Evolutionary conservation across 2,113 vertebrate genomes (phyloP).

Genomic region (Shinisaurus crocodilurus): DNA sequence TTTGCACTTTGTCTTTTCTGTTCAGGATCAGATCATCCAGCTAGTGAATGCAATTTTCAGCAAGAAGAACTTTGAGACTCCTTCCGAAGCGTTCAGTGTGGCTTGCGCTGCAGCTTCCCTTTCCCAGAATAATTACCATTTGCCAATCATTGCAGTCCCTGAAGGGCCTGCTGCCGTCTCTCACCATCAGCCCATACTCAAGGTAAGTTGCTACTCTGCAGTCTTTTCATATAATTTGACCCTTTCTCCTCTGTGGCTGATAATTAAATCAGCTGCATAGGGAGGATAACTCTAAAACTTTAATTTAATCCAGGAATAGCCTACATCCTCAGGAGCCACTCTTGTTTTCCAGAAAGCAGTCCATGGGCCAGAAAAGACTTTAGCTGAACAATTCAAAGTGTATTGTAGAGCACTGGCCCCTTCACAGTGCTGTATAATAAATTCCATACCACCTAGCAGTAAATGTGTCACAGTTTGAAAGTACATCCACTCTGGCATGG

Average conservation of each 20-base stretch:
- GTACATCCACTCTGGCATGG: not conserved
- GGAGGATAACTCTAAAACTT: not conserved
- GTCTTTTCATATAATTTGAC: not conserved
- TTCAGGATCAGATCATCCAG: slow-evolving; percentile 95
- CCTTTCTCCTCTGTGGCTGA: not conserved
- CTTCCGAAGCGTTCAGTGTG: slow-evolving; percentile 93
- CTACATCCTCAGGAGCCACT: not conserved
- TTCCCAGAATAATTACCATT: slow-evolving; percentile 90
- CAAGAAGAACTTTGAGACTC: slow-evolving; percentile 93
- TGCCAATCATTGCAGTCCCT: slow-evolving; percentile 86
- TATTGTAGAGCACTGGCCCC: not conserved
- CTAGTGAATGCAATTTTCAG: slow-evolving; percentile 95
- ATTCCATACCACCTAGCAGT: not conserved
- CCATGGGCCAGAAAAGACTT: not conserved
- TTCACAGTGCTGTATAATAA: not conserved
- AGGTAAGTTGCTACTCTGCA: slow-evolving; percentile 73
- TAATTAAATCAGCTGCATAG: not conserved
- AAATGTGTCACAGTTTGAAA: not conserved
- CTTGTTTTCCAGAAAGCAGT: not conserved
- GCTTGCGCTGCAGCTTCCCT: slow-evolving; percentile 86
- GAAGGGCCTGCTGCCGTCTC: slow-evolving; percentile 88
- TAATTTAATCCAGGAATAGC: not conserved
- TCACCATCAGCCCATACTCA: slow-evolving; percentile 88
- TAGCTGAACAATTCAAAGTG: not conserved
- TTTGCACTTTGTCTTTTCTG: slow-evolving; percentile 25